Conservation (phyloP, 2,888 invertebrate species). For the Cataglyphis rosenhaueri region DNA sequence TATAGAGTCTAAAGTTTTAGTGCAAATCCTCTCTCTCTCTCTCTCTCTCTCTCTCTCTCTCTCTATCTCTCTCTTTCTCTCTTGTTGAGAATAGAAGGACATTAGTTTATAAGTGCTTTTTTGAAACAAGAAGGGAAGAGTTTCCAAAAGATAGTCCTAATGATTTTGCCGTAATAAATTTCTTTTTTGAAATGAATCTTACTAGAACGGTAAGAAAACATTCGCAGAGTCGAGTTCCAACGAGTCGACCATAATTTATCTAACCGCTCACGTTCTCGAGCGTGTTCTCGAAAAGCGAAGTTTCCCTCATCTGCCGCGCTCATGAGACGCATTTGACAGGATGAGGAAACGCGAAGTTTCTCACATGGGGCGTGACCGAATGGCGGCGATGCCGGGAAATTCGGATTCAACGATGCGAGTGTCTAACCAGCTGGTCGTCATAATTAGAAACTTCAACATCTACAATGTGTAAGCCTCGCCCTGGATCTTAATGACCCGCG, state of each 20-base stretch:
- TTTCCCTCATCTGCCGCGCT: slow-evolving; percentile 42
- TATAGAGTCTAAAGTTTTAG: not conserved
- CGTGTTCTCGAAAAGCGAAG: slow-evolving; percentile 46
- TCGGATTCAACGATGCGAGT: slow-evolving; percentile 46
- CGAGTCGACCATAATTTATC: slow-evolving; percentile 32
- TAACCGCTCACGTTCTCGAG: slow-evolving; percentile 23
- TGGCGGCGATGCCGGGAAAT: slow-evolving; percentile 34
- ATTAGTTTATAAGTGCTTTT: not conserved
- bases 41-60: too few species aligned
- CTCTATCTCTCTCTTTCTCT: too few species aligned
- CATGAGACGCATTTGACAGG: slow-evolving; percentile 49
- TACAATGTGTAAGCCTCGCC: slow-evolving; percentile 41
- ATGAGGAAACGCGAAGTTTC: slow-evolving; percentile 50
- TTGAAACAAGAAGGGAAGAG: not conserved
- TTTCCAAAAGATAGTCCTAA: slow-evolving; percentile 1
- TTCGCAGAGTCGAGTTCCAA: slow-evolving; percentile 18
- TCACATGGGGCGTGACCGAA: slow-evolving; percentile 54
- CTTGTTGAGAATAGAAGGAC: not conserved
- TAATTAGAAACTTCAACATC: slow-evolving; percentile 52
- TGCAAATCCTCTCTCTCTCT: not conserved
- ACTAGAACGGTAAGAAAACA: slow-evolving; percentile 27
- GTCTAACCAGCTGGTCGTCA: slow-evolving; percentile 50
- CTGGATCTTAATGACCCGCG: slow-evolving; percentile 47
- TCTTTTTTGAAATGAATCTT: slow-evolving; percentile 18
- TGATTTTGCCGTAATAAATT: slow-evolving; percentile 15